A percentile compares a stretch with the other conserved stretches of the same genome.
Evolutionary conservation across 2,888 invertebrate species (phyloP).

Genomic region (Alcis repandata): DNA sequence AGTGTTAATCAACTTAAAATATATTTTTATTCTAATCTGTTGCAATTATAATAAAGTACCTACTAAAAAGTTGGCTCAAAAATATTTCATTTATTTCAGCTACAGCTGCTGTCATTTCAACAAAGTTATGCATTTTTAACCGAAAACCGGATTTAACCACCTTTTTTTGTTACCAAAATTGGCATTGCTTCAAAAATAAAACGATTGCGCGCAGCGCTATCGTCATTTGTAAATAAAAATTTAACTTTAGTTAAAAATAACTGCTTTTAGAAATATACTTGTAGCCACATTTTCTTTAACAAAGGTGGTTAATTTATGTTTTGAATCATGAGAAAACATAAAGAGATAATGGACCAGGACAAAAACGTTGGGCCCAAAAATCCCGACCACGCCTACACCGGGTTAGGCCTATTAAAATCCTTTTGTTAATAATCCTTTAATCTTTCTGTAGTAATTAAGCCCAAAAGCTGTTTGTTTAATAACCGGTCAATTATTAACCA

Average conservation of each 20-base stretch:
- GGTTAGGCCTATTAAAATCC: constrained; percentile 35
- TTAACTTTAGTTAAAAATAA: too few species aligned
- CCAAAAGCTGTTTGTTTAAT: constrained; percentile 41
- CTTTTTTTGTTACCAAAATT: constrained; percentile 21
- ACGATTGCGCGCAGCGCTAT: not conserved
- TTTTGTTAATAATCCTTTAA: constrained; percentile 38
- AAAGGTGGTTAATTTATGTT: constrained; percentile 8
- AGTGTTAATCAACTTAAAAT: too few species aligned
- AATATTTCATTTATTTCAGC: constrained; percentile 12
- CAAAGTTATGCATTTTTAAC: constrained; percentile 24
- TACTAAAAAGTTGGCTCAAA: constrained; percentile 11
- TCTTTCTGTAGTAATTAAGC: constrained; percentile 40
- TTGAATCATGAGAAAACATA: constrained; percentile 12
- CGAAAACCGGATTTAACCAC: constrained; percentile 25
- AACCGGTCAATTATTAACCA: constrained; percentile 41
- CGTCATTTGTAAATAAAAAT: not conserved
- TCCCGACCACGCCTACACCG: constrained; percentile 14
- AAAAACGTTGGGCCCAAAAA: constrained; percentile 19
- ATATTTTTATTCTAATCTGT: too few species aligned
- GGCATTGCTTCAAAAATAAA: constrained; percentile 25
- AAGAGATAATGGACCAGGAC: constrained; percentile 15
- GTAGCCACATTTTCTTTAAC: not conserved
- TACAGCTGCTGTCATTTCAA: constrained; percentile 12
- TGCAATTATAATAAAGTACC: too few species aligned
- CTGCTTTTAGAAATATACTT: not conserved